A percentile compares a stretch with the other conserved stretches of the same genome.
phyloP scores from a whole-genome alignment of 2,113 vertebrate genomes.

The Suncus etruscus region DNA sequence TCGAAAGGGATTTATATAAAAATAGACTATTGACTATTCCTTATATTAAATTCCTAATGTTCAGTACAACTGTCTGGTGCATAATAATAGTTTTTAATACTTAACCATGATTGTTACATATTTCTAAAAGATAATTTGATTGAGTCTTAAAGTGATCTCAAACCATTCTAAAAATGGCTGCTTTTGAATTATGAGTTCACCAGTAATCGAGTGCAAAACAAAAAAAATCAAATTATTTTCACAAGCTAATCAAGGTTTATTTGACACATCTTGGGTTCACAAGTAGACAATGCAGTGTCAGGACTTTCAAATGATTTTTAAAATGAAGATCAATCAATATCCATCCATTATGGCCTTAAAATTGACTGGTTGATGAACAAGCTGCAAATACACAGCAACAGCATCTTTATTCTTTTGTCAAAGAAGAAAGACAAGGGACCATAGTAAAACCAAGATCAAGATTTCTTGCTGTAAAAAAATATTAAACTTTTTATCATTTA shows the following conservation, averaged over 20 bases:
- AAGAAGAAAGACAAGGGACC: neutral
- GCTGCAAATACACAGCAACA: neutral
- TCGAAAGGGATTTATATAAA: neutral
- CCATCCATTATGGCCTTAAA: constrained; percentile 56
- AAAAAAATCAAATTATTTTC: constrained; percentile 31
- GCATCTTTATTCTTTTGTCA: constrained; percentile 8
- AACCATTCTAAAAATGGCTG: constrained; percentile 3
- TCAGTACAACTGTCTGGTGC: neutral
- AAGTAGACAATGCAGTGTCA: constrained; percentile 47
- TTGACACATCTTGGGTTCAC: constrained; percentile 65
- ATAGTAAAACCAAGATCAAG: neutral
- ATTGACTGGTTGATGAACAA: constrained; percentile 60
- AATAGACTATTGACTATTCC: neutral
- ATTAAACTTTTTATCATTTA: constrained; percentile 14
- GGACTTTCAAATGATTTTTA: constrained; percentile 73
- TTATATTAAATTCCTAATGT: constrained; percentile 14
- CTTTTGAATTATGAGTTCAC: constrained; percentile 33
- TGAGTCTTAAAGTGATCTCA: neutral
- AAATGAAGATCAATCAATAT: constrained; percentile 75
- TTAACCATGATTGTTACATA: neutral
- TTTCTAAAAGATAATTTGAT: neutral
- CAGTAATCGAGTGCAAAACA: neutral
- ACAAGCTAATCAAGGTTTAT: constrained; percentile 42
- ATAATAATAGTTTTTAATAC: constrained; percentile 14
- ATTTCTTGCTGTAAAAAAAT: constrained; percentile 30